Base-by-base conservation (phyloP, 2,888 invertebrate genomes). In the Linyphia triangularis region DNA sequence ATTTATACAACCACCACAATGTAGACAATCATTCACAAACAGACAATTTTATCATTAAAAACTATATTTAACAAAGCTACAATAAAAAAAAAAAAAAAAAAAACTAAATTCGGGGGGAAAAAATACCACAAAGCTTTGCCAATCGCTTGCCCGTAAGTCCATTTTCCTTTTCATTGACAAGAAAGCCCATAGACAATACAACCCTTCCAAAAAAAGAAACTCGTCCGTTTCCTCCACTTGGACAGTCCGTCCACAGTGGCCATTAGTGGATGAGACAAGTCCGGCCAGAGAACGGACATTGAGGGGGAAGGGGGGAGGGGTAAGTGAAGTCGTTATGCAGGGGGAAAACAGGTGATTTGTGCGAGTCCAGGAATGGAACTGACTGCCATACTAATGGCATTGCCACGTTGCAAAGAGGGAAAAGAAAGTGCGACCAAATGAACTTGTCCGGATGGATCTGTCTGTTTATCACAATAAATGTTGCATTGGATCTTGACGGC, bases 311-410 rank as follows among this genome's bases (percentile, higher is more conserved):
- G 28, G 26, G 61, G 37, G 37, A 16, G 65, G 22, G 40, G 78
- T 79, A 79, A 79, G 79, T 70, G 81, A 72, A 82, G 82, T 86
- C 86, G 81, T 86, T 86, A 86, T 86, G 86, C 79, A 85, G 67
- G 73, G 77, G 84, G 59, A n/a, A n/a, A n/a, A n/a, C 84, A 85
- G 69, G 84, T 77, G 84, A 85, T 85, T 85, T 77, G 83, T 83
- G 63, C 19, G 83, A 51, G 37, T 30, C 70, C 22, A 13, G 59
- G 51, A 69, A 69, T 59, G 75, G 75, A 72, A 75, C 33, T 69
- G 84, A 84, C 84, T 75, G 75, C 75, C 75, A 37, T 9, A 57
- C 78, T 85, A 85, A 85, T 85, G 78, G 85, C 69, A 67, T 63
- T 85, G 78, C 78, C 85, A 85, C 78, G 69, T 85, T 67, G 69